These are phyloP conservation scores for Mesochorus sp. DNA, from an alignment of 2,888 invertebrate genomes.

Conservation along the genomic window DNA sequence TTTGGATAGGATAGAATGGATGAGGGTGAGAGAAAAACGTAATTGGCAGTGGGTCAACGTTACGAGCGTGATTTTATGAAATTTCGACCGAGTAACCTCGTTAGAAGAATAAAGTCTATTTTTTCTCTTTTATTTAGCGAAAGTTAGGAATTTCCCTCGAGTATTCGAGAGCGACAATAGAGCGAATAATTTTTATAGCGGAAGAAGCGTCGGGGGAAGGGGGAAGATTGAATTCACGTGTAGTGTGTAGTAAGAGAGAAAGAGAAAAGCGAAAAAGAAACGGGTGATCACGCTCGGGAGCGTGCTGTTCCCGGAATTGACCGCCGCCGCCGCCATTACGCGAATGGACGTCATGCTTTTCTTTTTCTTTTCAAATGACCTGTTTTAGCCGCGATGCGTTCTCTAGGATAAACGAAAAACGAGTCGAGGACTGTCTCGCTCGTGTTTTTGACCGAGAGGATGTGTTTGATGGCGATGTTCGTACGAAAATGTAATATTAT, in stretches of 20 bases:
- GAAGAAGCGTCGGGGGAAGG: neutral
- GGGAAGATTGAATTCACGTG: constrained; percentile 10
- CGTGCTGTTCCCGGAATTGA: constrained; percentile 75
- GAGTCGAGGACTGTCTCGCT: no score
- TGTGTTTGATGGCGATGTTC: no score
- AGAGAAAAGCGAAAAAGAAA: constrained; percentile 25
- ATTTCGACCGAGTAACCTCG: constrained; percentile 22
- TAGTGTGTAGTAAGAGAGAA: neutral
- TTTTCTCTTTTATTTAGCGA: no score
- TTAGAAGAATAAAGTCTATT: no score
- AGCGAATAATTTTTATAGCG: neutral
- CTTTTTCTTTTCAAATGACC: no score
- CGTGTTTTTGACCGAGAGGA: no score
- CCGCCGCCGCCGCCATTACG: constrained; percentile 78
- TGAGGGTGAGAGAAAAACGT: no score
- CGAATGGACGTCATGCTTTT: constrained; percentile 70
- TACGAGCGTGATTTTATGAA: neutral
- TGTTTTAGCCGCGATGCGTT: constrained; percentile 62
- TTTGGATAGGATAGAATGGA: no score
- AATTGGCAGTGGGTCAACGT: no score
- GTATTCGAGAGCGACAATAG: neutral
- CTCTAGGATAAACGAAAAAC: constrained; percentile 52
- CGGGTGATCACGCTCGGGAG: constrained; percentile 68
- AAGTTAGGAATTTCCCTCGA: neutral
- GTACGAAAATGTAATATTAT: no score